phyloP scores from a whole-genome alignment of 2,888 invertebrate species.

The Pherbina coryleti region DNA sequence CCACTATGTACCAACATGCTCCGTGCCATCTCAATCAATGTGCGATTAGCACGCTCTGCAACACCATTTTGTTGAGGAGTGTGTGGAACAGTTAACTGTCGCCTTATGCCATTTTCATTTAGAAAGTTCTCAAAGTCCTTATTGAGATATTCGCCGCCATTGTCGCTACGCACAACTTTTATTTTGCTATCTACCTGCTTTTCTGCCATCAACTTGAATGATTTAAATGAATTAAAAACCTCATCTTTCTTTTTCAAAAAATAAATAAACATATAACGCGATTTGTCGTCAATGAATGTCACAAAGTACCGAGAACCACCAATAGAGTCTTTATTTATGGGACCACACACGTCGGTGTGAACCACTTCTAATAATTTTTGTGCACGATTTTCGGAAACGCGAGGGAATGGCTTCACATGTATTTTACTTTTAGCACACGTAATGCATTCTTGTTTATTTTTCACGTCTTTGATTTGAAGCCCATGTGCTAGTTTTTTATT shows the following conservation, averaged over 20 bases:
- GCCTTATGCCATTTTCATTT: too few species aligned
- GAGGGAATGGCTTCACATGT: too few species aligned
- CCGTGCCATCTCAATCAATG: conserved; percentile 45
- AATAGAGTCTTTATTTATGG: too few species aligned
- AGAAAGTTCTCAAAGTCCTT: neutral
- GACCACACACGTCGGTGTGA: conserved; percentile 46
- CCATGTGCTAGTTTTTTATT: neutral
- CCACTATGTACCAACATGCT: neutral
- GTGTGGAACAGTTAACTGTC: neutral
- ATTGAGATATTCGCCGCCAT: neutral
- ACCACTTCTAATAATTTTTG: conserved; percentile 39
- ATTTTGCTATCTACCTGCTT: neutral
- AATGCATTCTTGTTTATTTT: too few species aligned
- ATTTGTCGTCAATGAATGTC: neutral
- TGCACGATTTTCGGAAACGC: conserved; percentile 35
- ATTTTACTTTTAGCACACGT: too few species aligned
- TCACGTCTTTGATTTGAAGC: too few species aligned
- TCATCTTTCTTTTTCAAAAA: neutral
- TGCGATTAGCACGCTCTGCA: too few species aligned
- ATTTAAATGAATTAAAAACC: neutral
- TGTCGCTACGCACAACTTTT: neutral
- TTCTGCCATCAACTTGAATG: neutral
- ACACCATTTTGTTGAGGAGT: conserved; percentile 51
- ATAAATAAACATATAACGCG: neutral
- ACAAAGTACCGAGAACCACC: too few species aligned